Evolutionary conservation across 2,797 vertebrate genomes (phyloP).

Genomic region (Platalea minor): DNA sequence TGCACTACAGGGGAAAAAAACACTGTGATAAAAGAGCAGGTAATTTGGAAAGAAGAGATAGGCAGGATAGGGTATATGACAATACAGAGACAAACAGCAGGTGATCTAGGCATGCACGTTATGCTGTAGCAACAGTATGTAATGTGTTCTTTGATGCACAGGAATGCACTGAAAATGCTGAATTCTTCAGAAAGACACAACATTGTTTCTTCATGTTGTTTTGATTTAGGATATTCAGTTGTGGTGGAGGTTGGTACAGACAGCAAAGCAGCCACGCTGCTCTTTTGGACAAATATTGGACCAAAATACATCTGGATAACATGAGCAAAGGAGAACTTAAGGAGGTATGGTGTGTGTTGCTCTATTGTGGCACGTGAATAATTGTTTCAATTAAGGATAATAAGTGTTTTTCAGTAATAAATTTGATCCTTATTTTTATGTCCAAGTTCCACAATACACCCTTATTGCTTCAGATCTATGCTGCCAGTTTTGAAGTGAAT

Average conservation of each 20-base stretch:
- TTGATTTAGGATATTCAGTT: conserved; percentile 74
- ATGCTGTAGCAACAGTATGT: background rate
- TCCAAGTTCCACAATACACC: background rate
- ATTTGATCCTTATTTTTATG: background rate
- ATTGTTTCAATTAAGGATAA: background rate
- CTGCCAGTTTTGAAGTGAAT: background rate
- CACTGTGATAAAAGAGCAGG: background rate
- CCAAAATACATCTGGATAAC: conserved; percentile 87
- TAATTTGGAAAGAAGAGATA: background rate
- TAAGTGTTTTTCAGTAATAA: background rate
- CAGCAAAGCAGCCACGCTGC: conserved; percentile 87
- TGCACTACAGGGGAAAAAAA: background rate
- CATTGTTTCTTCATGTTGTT: background rate
- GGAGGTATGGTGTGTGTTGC: conserved; percentile 77
- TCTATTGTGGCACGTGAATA: background rate
- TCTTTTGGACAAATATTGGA: conserved; percentile 95
- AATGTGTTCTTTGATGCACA: background rate
- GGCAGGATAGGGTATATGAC: rapidly evolving
- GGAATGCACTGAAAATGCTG: background rate
- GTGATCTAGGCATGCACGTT: background rate
- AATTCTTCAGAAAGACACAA: background rate
- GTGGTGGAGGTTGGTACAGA: conserved; percentile 86
- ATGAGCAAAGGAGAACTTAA: conserved; percentile 89
- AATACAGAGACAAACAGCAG: background rate
- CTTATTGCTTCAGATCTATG: background rate